Evolutionary conservation across 2,797 vertebrate species (phyloP), one percentile per base, ranked within the genome.

Genomic region (Lithobates sylvaticus): DNA sequence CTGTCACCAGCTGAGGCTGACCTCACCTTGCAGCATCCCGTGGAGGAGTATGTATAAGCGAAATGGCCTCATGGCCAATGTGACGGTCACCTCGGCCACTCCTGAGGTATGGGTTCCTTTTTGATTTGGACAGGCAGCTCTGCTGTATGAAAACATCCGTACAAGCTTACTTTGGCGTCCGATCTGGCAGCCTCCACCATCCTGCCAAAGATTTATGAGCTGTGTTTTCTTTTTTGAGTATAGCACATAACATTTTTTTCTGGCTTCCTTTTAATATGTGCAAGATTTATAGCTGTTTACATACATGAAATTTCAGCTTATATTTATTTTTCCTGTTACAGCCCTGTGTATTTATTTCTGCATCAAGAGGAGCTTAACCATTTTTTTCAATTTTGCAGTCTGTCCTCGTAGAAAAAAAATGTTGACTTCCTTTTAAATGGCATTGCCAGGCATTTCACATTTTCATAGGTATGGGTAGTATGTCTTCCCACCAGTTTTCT

Each of bases 11-110:
- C 93, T 94, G 90, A 96, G 96, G 93, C 93, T 92, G 88, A 88
- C 81, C 91, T 94, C 91, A 92, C 92, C 90, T 88, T 92, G 91
- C 88, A 87, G 91, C 92, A 0, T 73, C 92, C 90, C 91, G 85
- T 89, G 91, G 94, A 94, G 93, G 94, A 98, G 96, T 93, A 99
- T 99, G 98, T 98, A 98, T 94, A 97, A 95, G 94, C 96, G 95
- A 94, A 97, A 99, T 96, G 98, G 97, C 90, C 92, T 98, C 89
- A 97, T 96, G 92, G 96, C 97, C 94, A 96, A 93, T 89, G 94
- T 97, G 92, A 96, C 95, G 92, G 94, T 98, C 94, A 96, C 96
- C 89, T 98, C 97, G 0, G 92, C 96, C 92, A 97, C 96, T 91
- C 97, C 97, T 91, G 97, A 97, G 97, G 98, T 99, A 96, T 86